Evolutionary conservation across 1,140 invertebrate species (phyloP).

Genomic region (Pseudomyrmex dendroicus): DNA sequence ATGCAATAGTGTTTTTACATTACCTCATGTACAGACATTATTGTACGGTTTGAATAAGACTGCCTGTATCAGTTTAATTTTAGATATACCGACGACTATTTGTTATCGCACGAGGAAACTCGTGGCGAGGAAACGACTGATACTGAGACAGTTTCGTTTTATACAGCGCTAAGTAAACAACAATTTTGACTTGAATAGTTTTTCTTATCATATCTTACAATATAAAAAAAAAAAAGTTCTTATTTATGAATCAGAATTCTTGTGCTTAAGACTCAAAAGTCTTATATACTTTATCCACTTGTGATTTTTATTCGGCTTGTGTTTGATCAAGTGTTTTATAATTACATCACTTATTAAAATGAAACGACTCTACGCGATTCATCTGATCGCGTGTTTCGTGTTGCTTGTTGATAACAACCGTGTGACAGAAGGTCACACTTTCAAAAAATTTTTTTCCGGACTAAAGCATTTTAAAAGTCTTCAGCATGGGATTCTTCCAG

Average conservation of each 20-base stretch:
- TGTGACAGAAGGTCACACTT: not conserved
- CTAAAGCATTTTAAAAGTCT: not conserved
- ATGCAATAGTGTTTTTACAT: not conserved
- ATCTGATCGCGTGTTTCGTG: not conserved
- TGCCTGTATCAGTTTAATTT: not conserved
- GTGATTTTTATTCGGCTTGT: not conserved
- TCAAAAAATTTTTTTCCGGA: not conserved
- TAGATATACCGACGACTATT: not conserved
- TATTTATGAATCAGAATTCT: too few species aligned
- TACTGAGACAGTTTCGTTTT: conserved; percentile 1
- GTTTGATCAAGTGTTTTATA: too few species aligned
- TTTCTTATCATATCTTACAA: too few species aligned
- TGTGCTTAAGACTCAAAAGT: too few species aligned
- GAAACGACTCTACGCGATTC: not conserved
- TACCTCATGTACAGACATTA: not conserved
- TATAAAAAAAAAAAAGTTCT: too few species aligned
- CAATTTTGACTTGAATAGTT: not conserved
- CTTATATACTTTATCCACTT: not conserved
- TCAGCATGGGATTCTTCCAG: conserved; percentile 36
- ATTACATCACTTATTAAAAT: not conserved
- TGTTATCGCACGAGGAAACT: conserved; percentile 3
- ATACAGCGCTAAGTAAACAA: not conserved
- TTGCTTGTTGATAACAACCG: not conserved
- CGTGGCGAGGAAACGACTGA: not conserved
- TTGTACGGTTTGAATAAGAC: not conserved